These are phyloP conservation scores for Phenganax marumi DNA, from an alignment of 92 coral and sea anemone genomes.

Conservation along the genomic window DNA sequence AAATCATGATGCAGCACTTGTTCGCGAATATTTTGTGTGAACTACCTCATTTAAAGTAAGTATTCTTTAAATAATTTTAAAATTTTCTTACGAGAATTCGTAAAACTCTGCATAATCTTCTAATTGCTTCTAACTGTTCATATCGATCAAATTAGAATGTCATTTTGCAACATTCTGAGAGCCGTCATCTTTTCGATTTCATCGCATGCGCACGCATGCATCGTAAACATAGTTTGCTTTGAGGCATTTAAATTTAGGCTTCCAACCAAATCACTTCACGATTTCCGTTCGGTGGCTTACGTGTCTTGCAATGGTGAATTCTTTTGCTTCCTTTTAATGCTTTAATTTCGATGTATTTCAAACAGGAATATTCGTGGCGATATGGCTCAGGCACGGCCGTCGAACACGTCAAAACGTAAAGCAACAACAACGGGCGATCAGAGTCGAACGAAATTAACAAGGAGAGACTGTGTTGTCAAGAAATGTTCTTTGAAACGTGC, in stretches of 20 bases:
- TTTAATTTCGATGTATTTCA: constrained; percentile 21
- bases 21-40: constrained; percentile 18
- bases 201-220: constrained; percentile 48
- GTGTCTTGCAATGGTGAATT: not conserved
- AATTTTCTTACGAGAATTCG: no score
- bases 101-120: not conserved
- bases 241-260: constrained; percentile 18
- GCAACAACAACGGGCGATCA: constrained; percentile 44
- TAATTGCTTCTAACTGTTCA: not conserved
- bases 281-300: constrained; percentile 11
- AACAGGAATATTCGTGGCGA: constrained; percentile 69
- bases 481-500: constrained; percentile 84
- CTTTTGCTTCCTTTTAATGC: not conserved
- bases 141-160: not conserved
- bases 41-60: constrained; percentile 8
- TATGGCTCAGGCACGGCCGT: constrained; percentile 68
- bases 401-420: constrained; percentile 56
- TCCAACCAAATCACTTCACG: constrained; percentile 14
- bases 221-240: constrained; percentile 12
- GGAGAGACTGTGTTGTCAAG: constrained; percentile 58
- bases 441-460: constrained; percentile 60
- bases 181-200: constrained; percentile 1
- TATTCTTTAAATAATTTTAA: not conserved
- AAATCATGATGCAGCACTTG: constrained; percentile 12
- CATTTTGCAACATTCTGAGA: not conserved